Conservation (phyloP, 1,140 invertebrate genomes). For the Leptinotarsa undecemlineata region DNA sequence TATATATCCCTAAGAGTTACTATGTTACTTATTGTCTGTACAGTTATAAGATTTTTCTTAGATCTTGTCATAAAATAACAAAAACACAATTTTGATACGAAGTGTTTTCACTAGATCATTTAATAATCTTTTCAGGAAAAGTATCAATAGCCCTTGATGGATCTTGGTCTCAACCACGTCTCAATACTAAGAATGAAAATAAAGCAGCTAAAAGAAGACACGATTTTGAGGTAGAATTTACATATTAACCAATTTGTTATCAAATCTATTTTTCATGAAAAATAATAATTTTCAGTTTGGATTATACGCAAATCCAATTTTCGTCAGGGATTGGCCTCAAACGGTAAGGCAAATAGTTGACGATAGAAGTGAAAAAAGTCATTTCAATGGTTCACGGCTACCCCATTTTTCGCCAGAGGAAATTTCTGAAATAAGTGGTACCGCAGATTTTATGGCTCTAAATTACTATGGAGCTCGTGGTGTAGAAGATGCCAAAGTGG, state of each 20-base stretch:
- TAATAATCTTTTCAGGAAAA: conserved; percentile 20
- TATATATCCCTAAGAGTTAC: no score
- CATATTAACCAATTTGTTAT: no score
- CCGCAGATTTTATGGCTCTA: conserved; percentile 14
- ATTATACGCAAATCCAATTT: conserved; percentile 20
- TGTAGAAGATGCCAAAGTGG: background rate
- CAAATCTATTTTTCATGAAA: no score
- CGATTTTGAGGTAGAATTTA: conserved; percentile 11
- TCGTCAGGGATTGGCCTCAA: conserved; percentile 7
- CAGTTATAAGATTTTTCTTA: no score
- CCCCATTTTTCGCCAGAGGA: background rate
- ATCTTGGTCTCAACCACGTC: conserved; percentile 31
- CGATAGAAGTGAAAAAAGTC: background rate
- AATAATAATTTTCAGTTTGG: conserved; percentile 14
- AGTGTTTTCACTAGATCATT: no score
- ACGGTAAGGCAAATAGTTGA: background rate
- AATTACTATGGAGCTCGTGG: conserved; percentile 5
- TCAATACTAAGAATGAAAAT: background rate
- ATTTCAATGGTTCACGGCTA: background rate
- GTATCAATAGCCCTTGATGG: conserved; percentile 35
- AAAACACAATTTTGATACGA: no score
- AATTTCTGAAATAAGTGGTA: background rate
- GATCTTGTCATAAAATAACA: no score
- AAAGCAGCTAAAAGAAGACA: conserved; percentile 23
- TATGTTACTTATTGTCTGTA: no score